Evolutionary conservation across 2,888 invertebrate species (phyloP).

Genomic region (Tholera decimalis): DNA sequence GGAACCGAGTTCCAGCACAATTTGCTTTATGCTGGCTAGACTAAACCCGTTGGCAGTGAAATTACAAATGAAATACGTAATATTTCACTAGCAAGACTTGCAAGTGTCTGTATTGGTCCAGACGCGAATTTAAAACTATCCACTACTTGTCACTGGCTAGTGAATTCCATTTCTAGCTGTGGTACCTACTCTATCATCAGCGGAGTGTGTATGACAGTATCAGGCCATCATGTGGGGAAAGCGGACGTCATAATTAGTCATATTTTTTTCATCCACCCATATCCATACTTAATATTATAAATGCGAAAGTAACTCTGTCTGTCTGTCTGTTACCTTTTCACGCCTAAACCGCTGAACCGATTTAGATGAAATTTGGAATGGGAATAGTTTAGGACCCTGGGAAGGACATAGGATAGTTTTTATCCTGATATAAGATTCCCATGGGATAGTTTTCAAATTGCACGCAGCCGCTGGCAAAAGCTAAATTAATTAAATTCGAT

Average conservation of each 20-base stretch:
- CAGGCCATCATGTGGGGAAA: slow-evolving; percentile 47
- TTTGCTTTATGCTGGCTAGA: slow-evolving; percentile 60
- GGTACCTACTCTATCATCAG: slow-evolving; percentile 47
- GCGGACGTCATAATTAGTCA: slow-evolving; percentile 56
- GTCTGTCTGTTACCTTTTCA: no score
- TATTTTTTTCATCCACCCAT: slow-evolving; percentile 40
- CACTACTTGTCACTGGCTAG: slow-evolving; percentile 16
- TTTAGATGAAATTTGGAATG: no score
- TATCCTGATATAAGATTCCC: no score
- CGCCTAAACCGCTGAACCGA: no score
- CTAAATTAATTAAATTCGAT: no score
- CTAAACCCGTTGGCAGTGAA: slow-evolving; percentile 45
- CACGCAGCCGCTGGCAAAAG: no score
- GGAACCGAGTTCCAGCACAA: slow-evolving; percentile 50
- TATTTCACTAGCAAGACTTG: slow-evolving; percentile 37
- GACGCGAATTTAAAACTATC: slow-evolving; percentile 24
- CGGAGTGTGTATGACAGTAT: slow-evolving; percentile 48
- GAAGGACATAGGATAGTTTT: no score
- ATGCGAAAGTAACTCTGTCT: no score
- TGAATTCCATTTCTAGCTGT: slow-evolving; percentile 44
- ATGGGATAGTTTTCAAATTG: no score
- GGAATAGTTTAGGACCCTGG: no score
- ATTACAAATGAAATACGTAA: slow-evolving; percentile 55
- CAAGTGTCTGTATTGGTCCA: slow-evolving; percentile 19
- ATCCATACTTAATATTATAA: no score